A percentile compares a stretch with the other conserved stretches of the same genome.
Conservation (phyloP, 2,113 vertebrate species). For the Megatriorchis doriae region DNA sequence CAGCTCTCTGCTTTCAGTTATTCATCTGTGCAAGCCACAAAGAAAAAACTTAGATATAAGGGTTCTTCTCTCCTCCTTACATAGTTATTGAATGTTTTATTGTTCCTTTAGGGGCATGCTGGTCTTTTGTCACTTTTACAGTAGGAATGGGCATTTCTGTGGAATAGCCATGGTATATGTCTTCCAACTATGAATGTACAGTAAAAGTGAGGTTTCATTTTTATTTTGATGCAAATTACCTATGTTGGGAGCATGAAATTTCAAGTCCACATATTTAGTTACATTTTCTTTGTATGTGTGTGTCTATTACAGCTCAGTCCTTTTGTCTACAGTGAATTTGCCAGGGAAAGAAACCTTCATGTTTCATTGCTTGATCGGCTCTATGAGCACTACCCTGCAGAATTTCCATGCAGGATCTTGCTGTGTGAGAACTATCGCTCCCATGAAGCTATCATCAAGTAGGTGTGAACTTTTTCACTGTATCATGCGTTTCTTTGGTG, state of each 20-base stretch:
- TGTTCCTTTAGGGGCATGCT: not conserved
- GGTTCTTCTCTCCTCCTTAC: not conserved
- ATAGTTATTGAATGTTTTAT: not conserved
- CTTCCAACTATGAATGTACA: not conserved
- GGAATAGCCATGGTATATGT: not conserved
- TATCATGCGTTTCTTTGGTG: conserved; percentile 15
- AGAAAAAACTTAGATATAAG: not conserved
- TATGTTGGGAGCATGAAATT: not conserved
- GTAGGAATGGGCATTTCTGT: not conserved
- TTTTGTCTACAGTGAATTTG: conserved; percentile 99
- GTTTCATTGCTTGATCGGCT: conserved; percentile 94
- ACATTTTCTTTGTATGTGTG: conserved; percentile 61
- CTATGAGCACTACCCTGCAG: conserved; percentile 95
- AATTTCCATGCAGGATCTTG: conserved; percentile 95
- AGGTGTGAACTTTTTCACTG: conserved; percentile 81
- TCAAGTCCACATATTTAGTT: conserved; percentile 40
- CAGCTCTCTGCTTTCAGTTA: not conserved
- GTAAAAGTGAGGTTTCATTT: not conserved
- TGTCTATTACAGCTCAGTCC: conserved; percentile 92
- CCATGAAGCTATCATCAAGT: conserved; percentile 99
- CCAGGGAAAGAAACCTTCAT: conserved; percentile 95
- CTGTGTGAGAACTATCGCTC: conserved; percentile 99
- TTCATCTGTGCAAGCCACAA: not conserved
- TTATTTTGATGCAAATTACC: not conserved
- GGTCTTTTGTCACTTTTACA: not conserved